phyloP scores from a whole-genome alignment of 2,113 vertebrate genomes.

The Bombycilla garrulus region DNA sequence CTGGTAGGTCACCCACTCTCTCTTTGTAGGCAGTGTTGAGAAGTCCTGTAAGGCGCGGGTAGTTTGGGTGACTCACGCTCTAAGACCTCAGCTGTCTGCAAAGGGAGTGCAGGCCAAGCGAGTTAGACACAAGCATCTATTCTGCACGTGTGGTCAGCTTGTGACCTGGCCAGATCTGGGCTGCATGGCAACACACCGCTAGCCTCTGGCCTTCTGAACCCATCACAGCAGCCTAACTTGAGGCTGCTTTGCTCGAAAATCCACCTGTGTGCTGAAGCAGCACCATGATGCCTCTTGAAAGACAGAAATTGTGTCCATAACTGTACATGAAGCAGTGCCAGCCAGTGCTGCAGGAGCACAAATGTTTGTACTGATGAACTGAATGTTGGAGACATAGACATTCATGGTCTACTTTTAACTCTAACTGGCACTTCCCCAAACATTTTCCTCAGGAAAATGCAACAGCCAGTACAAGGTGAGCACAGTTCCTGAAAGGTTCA shows the following conservation, averaged over 20 bases:
- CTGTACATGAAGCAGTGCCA: background rate
- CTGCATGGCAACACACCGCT: fast-evolving
- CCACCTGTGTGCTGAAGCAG: background rate
- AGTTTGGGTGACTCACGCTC: background rate
- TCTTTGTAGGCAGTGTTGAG: background rate
- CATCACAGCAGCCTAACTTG: background rate
- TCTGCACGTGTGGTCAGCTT: background rate
- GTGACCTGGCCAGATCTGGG: background rate
- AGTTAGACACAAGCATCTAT: background rate
- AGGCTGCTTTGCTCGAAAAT: background rate
- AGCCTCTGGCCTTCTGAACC: background rate
- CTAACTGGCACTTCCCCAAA: background rate
- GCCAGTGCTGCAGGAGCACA: fast-evolving
- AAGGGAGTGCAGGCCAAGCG: background rate
- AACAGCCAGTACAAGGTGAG: background rate
- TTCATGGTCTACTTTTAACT: background rate
- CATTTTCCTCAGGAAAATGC: background rate
- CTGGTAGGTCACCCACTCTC: background rate
- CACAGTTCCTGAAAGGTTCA: background rate
- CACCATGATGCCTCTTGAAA: background rate
- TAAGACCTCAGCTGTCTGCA: background rate
- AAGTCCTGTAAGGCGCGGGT: background rate
- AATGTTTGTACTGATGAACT: background rate
- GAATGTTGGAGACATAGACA: background rate
- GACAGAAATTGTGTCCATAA: background rate